Percentiles rank a stretch among this genome's conserved stretches.
Conservation (phyloP, 2,888 invertebrate genomes). For the Yponomeuta malinellus region DNA sequence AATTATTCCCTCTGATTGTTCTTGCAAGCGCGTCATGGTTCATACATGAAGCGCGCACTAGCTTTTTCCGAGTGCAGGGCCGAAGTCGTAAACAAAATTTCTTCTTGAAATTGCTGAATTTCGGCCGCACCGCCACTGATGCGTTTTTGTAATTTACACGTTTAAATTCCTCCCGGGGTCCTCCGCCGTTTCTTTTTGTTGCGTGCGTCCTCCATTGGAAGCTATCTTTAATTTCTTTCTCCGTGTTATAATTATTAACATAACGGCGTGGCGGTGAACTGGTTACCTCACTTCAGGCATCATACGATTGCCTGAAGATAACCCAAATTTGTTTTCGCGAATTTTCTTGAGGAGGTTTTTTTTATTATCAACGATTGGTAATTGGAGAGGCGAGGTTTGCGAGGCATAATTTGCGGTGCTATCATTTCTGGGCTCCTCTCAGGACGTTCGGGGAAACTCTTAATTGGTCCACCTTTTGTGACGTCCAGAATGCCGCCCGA, state of each 20-base stretch:
- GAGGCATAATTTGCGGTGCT: slow-evolving; percentile 67
- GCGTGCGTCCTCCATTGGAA: slow-evolving; percentile 10
- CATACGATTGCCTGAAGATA: slow-evolving; percentile 43
- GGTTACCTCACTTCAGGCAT: slow-evolving; percentile 22
- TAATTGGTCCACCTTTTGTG: slow-evolving; percentile 73
- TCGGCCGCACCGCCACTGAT: slow-evolving; percentile 32
- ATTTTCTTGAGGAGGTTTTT: slow-evolving; percentile 44
- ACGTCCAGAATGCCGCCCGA: slow-evolving; percentile 66
- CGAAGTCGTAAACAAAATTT: slow-evolving; percentile 51
- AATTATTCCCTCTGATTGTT: slow-evolving; percentile 73
- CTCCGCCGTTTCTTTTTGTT: slow-evolving; percentile 9
- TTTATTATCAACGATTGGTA: slow-evolving; percentile 58
- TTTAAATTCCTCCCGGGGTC: slow-evolving; percentile 13
- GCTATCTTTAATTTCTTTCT: slow-evolving; percentile 34
- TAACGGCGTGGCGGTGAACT: slow-evolving; percentile 31
- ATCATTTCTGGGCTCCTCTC: slow-evolving; percentile 66
- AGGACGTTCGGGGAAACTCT: slow-evolving; percentile 72
- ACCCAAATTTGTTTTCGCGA: slow-evolving; percentile 65
- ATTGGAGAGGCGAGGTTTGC: slow-evolving; percentile 60
- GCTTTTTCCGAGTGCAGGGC: slow-evolving; percentile 53
- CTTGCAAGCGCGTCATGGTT: slow-evolving; percentile 71
- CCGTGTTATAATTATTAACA: slow-evolving; percentile 42
- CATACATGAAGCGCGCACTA: slow-evolving; percentile 75
- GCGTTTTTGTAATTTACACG: slow-evolving; percentile 19
- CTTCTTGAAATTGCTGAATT: slow-evolving; percentile 55